These are phyloP conservation scores for Lepus europaeus DNA, from an alignment of 2,113 vertebrate species.

Conservation along the genomic window DNA sequence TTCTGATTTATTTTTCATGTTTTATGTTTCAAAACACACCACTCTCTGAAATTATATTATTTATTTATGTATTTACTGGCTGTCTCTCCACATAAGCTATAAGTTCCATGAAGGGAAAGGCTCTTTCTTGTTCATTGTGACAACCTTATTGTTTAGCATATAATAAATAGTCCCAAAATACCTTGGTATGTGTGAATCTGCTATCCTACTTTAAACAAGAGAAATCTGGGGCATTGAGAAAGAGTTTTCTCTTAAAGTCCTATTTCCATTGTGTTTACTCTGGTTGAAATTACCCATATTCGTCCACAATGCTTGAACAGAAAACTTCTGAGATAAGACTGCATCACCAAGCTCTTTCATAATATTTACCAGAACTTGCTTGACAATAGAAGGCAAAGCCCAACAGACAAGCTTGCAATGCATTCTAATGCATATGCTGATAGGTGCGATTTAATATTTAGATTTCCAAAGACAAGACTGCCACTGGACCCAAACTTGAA, in stretches of 20 bases:
- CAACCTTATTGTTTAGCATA: neutral
- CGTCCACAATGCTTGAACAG: neutral
- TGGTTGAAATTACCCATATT: conserved; percentile 44
- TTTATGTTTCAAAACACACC: neutral
- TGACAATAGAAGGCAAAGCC: neutral
- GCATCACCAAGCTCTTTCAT: neutral
- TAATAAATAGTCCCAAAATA: neutral
- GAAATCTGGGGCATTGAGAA: neutral
- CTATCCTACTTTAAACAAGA: conserved; percentile 29
- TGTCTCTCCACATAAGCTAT: neutral
- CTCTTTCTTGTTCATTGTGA: neutral
- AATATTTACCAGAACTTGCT: neutral
- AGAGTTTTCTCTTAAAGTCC: conserved; percentile 1
- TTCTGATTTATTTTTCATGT: neutral
- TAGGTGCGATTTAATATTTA: conserved; percentile 53
- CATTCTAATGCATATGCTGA: conserved; percentile 25
- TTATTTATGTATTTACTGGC: neutral
- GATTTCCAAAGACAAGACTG: conserved; percentile 54
- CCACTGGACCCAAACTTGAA: conserved; percentile 29
- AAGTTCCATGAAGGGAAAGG: neutral
- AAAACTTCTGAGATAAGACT: conserved; percentile 14
- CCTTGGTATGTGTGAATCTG: neutral
- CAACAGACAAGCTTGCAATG: neutral
- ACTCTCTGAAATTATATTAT: conserved; percentile 32
- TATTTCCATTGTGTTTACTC: neutral